Evolutionary conservation across 2,113 vertebrate species (phyloP), one percentile per base, ranked within the genome.

Genomic region (Prochilodus magdalenae): DNA sequence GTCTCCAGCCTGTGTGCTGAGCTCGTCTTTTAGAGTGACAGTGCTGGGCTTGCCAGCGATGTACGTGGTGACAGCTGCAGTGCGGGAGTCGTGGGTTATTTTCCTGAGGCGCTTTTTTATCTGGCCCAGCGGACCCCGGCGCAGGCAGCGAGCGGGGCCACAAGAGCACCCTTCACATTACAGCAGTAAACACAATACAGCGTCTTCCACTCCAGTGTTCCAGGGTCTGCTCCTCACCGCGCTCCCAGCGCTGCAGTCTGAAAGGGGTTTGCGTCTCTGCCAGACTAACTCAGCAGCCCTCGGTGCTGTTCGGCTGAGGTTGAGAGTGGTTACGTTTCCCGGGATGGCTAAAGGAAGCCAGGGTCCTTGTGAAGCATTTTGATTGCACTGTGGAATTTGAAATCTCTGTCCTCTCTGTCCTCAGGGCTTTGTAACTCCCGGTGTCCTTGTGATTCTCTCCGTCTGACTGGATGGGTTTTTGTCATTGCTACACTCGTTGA

Each of bases 11-110:
- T 36, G 29, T 22, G 29, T 33, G 33, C 30, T 22, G 65, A 67
- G 62, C 65, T 67, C 16, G 65, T 67, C 65, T 18, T 67, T 67
- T 67, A 11, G 65, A 67, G 29, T 67, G 65, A 36, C 65, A 67
- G 65, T 22, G 65, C 33, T 67, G 65, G 65, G 65, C 22, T 67
- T 67, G 65, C 65, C 65, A 22, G 29, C 22, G 65, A 67, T 22
- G 65, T 36, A 22, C 20, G 65, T 18, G 7, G 16, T 67, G 65
- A 67, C 65, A 36, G 65, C 65, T 67, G 65, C 65, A 22, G 65
- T 33, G 8, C 16, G n/a, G 63, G 27, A 29, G 62, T 29, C 16
- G 11, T 13, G 62, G 29, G 29, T 67, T 33, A 36, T 67, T 67
- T 30, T 67, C 65, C 30, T 33, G 33, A 36, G 65, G 18, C 65